Percentiles rank a stretch among this genome's conserved stretches.
phyloP scores from a whole-genome alignment of 2,113 vertebrate genomes.

The Okapia johnstoni region DNA sequence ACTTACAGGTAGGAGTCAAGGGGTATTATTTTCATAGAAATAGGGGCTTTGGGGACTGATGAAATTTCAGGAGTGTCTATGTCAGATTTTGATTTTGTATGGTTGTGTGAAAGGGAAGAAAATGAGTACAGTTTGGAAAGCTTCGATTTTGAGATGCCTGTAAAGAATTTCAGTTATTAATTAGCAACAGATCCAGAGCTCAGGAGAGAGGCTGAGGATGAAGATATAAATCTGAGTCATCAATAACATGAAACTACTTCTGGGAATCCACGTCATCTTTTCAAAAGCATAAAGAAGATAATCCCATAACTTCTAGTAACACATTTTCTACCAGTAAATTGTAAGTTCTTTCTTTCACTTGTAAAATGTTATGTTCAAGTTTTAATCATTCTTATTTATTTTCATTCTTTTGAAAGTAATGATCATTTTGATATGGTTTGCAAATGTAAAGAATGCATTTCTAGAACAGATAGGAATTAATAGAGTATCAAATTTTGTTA shows the following conservation, averaged over 20 bases:
- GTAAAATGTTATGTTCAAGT: not conserved
- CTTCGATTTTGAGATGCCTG: not conserved
- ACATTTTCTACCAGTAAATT: not conserved
- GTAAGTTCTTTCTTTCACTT: not conserved
- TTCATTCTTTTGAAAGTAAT: not conserved
- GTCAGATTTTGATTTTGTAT: not conserved
- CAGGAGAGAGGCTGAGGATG: not conserved
- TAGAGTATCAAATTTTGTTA: not conserved
- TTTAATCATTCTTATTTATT: not conserved
- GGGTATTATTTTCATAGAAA: not conserved
- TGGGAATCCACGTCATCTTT: not conserved
- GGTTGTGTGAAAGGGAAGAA: not conserved
- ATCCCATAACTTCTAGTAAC: not conserved
- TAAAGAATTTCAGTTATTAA: not conserved
- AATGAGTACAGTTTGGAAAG: not conserved
- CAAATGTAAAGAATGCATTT: not conserved
- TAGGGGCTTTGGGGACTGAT: not conserved
- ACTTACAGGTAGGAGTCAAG: not conserved
- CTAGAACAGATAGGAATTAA: not conserved
- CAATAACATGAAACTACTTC: not conserved
- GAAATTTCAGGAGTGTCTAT: not conserved
- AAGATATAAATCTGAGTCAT: not conserved
- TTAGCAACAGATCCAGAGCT: not conserved
- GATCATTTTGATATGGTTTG: not conserved
- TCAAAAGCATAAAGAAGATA: not conserved